Conservation (phyloP, 2,888 invertebrate species). For the Eupithecia abbreviata region DNA sequence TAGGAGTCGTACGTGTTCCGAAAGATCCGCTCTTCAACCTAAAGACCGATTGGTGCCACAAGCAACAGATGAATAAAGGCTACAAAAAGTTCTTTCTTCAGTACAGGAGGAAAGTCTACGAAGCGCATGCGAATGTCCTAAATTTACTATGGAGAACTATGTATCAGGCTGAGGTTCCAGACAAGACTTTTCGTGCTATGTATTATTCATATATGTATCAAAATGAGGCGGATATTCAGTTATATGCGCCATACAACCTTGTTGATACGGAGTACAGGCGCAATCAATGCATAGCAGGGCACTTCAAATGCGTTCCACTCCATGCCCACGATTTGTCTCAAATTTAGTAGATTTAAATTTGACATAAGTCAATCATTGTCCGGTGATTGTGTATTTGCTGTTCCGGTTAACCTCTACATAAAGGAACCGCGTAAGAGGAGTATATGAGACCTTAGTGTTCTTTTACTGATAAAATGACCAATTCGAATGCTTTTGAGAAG, state of each 20-base stretch:
- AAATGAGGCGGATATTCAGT: slow-evolving; percentile 59
- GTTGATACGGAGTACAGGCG: neutral
- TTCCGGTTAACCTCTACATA: neutral
- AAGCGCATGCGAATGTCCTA: slow-evolving; percentile 60
- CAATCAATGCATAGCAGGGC: neutral
- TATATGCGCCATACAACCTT: slow-evolving; percentile 63
- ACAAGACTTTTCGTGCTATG: slow-evolving; percentile 75
- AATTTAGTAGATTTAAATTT: neutral
- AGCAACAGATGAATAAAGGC: slow-evolving; percentile 46
- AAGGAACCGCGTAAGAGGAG: neutral
- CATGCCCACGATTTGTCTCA: fast-evolving
- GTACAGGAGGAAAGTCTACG: slow-evolving; percentile 62
- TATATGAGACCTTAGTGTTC: neutral
- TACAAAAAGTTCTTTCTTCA: slow-evolving; percentile 11
- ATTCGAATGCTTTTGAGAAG: neutral
- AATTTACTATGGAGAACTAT: slow-evolving; percentile 75
- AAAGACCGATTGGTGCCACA: slow-evolving; percentile 62
- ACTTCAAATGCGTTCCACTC: neutral
- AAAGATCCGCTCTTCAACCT: slow-evolving; percentile 54
- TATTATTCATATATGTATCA: slow-evolving; percentile 70
- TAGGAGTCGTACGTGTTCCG: slow-evolving; percentile 59
- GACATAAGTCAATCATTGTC: neutral
- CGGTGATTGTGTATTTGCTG: neutral
- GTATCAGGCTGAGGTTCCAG: slow-evolving; percentile 70
- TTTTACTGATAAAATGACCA: neutral